Conservation (phyloP, 2,888 invertebrate genomes). For the Drosophila flavopinicola region DNA sequence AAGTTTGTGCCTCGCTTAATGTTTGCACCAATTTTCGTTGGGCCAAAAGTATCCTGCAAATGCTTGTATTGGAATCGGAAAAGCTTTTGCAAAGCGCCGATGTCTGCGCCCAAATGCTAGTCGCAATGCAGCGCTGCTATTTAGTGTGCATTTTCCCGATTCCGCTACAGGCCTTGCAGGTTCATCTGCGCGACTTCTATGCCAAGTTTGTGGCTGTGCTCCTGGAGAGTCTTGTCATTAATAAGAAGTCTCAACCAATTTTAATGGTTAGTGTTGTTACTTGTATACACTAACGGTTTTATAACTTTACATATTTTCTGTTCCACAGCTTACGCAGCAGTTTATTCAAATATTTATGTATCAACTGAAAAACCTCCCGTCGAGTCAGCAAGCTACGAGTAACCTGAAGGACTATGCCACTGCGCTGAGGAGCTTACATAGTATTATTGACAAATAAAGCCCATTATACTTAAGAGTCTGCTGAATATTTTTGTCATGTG, state of each 20-base stretch:
- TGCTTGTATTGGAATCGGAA: slow-evolving; percentile 79
- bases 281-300: not conserved
- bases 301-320: not conserved
- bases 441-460: slow-evolving; percentile 35
- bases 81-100: slow-evolving; percentile 67
- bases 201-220: slow-evolving; percentile 77
- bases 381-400: slow-evolving; percentile 2
- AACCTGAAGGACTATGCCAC: slow-evolving; percentile 35
- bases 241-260: slow-evolving; percentile 52
- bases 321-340: slow-evolving; percentile 53
- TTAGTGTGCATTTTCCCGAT: slow-evolving; percentile 78
- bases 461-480: too few relatives aligned
- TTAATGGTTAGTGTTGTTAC: slow-evolving; percentile 47
- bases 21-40: slow-evolving; percentile 79
- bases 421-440: slow-evolving; percentile 47
- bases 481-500: too few relatives aligned
- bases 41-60: slow-evolving; percentile 79
- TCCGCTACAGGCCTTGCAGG: slow-evolving; percentile 64
- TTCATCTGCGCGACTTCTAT: slow-evolving; percentile 74
- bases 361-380: slow-evolving; percentile 54
- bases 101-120: slow-evolving; percentile 61
- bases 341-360: slow-evolving; percentile 62
- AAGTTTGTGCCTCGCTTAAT: slow-evolving; percentile 59
- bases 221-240: slow-evolving; percentile 68
- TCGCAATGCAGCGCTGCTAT: slow-evolving; percentile 77